Conservation (phyloP, 2,113 vertebrate genomes). For the Parus major region DNA sequence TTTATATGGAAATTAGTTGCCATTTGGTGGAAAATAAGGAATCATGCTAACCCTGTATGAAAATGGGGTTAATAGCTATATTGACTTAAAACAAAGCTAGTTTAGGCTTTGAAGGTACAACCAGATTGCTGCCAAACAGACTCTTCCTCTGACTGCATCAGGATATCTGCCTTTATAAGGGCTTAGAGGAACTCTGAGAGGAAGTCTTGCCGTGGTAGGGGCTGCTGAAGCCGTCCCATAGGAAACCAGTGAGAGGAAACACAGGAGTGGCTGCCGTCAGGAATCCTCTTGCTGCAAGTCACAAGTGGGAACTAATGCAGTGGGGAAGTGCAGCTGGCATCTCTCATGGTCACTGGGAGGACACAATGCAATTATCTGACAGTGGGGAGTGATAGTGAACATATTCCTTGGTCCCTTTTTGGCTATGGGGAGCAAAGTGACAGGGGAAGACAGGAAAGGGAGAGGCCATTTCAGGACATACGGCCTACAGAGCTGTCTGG, state of each 20-base stretch:
- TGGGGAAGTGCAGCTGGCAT: background rate
- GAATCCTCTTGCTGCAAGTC: background rate
- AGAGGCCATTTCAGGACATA: background rate
- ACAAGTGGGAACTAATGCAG: background rate
- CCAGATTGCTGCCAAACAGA: background rate
- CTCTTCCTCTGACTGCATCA: background rate
- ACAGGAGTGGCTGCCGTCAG: background rate
- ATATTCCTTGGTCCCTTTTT: background rate
- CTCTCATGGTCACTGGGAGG: background rate
- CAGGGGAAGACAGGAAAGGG: background rate
- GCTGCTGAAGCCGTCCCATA: background rate
- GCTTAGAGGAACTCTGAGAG: slow-evolving; percentile 24
- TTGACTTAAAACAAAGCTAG: background rate
- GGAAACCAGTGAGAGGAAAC: slow-evolving; percentile 36
- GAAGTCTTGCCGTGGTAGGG: background rate
- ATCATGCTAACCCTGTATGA: background rate
- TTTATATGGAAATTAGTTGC: background rate
- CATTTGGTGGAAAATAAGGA: background rate
- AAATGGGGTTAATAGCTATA: background rate
- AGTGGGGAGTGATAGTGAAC: background rate
- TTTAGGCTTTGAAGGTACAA: background rate
- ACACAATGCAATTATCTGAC: background rate
- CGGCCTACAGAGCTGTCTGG: background rate
- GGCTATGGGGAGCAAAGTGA: background rate
- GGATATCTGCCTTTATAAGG: slow-evolving; percentile 50